Conservation (phyloP, 2,113 vertebrate genomes). For the Dinomys branickii region DNA sequence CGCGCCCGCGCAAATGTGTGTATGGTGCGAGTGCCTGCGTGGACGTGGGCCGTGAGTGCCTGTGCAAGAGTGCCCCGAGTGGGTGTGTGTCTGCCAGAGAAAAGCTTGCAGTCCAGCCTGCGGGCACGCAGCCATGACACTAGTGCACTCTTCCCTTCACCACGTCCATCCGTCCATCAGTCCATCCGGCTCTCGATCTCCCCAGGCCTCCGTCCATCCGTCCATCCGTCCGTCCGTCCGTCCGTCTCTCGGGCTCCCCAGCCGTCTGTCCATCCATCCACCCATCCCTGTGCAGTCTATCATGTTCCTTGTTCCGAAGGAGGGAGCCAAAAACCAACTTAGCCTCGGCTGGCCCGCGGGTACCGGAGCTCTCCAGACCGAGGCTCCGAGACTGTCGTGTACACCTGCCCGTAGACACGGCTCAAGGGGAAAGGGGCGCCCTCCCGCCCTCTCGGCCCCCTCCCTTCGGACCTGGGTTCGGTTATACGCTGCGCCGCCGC, state of each 20-base stretch:
- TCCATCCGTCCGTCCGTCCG: background rate
- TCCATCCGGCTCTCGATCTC: background rate
- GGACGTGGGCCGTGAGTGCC: slow-evolving; percentile 16
- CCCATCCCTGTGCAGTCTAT: slow-evolving; percentile 10
- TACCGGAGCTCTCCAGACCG: slow-evolving; percentile 33
- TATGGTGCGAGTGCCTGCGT: background rate
- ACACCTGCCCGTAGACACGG: slow-evolving; percentile 59
- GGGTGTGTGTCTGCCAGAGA: background rate
- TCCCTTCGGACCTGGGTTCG: background rate
- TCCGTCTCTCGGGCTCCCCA: background rate
- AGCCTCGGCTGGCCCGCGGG: slow-evolving; percentile 55
- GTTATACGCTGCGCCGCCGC: background rate
- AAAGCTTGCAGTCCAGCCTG: background rate
- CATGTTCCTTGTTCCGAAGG: slow-evolving; percentile 73
- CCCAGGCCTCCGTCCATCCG: background rate
- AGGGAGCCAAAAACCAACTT: slow-evolving; percentile 80
- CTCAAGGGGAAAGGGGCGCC: background rate
- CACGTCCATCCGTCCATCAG: background rate
- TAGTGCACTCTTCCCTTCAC: background rate
- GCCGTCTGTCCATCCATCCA: slow-evolving; percentile 2
- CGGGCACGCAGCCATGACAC: background rate
- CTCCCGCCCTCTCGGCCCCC: background rate
- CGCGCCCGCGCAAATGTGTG: background rate
- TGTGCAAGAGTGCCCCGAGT: background rate
- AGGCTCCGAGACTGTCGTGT: background rate